Evolutionary conservation across 1,140 invertebrate species (phyloP), one percentile per base, ranked within the genome.

Genomic region (Cecropterus lyciades): DNA sequence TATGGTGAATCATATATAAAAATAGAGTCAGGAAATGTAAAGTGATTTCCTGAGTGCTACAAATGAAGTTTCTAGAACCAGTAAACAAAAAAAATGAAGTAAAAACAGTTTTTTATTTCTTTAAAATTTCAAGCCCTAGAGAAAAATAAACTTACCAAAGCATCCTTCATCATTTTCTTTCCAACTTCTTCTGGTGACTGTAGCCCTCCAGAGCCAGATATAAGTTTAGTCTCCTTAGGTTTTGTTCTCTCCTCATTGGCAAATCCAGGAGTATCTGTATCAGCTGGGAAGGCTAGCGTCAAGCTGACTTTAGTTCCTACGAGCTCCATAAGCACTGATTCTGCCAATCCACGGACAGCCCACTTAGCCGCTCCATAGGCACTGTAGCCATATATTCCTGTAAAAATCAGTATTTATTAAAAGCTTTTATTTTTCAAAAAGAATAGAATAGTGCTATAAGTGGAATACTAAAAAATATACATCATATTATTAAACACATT

Each of bases 181-280:
- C 98, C 99, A 45, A 99, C 98, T 63, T 93, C 88, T 70, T 98
- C 94, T 0, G 99, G 95, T 24, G 95, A 87, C 33, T 95, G 94
- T 0, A 99, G 85, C 2, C 97, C 97, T 16, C 94, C 95, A 45
- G 95, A 89, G 66, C 96, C 94, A 1, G 96, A 98, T 73, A 99
- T 99, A 0, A 98, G 89, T 87, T 95, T 95, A 0, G 98, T 99
- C 93, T 98, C 98, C 49, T 94, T 92, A 1, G 97, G 98, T 93
- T 99, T 98, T 0, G 94, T 94, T 75, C 96, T 92, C 82, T 98
- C 95, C 93, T 99, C 98, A 71, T 95, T 93, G 53, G 94, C 95
- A 91, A 98, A 99, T 15, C 99, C 99, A 37, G 99, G 98, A 1
- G 99, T 99, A 82, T 99, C 97, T 0, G 99, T 99, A 82, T 99